Base-by-base conservation (phyloP, 2,888 invertebrate genomes). In the Cerceris ruficornis region DNA sequence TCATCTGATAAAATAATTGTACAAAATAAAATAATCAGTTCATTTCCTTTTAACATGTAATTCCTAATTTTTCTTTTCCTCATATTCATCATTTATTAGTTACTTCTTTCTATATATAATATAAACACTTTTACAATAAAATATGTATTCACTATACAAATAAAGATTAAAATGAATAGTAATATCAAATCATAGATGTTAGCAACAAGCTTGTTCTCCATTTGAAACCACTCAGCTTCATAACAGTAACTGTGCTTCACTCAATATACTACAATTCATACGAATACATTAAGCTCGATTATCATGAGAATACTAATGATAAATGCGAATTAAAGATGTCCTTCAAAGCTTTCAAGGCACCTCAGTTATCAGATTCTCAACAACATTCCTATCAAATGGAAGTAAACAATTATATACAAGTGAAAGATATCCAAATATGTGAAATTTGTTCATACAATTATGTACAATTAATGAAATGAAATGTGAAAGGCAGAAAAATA, bases 111-210 rank as follows among this genome's bases (percentile, higher is more conserved):
- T 13, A 50, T 41, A 41, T 80, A 80, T 9, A 73, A 5, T 54
- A 83, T 52, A 52, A 83, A 13, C 43, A 80, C 86, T 84, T 72
- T 84, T 13, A 82, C 41, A 9, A 89, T 76, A 60, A 87, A 89
- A 49, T 88, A 88, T 42, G 84, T 62, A 64, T 89, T 87, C 6
- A 83, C 78, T 6, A 79, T 8, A 43, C 77, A 87, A 60, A 78
- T 79, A 13, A 82, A 11, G 13, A 84, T 68, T 52, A 88, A 60
- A 62, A 86, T 49, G n/a, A 85, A 70, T 11, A 83, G 68, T 15
- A 85, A 68, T n/a, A 80, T 65, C 7, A 86, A 81, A 65, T 88
- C 83, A 57, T 77, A 77, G 54, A 79, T 61, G 58, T 74, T 81
- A 15, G 76, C 69, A 28, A 89, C 60, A 49, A 87, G 79, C 39